A percentile compares a stretch with the other conserved stretches of the same genome.
These are phyloP conservation scores for Tenthredo distinguenda DNA, from an alignment of 2,888 invertebrate species.

Conservation along the genomic window DNA sequence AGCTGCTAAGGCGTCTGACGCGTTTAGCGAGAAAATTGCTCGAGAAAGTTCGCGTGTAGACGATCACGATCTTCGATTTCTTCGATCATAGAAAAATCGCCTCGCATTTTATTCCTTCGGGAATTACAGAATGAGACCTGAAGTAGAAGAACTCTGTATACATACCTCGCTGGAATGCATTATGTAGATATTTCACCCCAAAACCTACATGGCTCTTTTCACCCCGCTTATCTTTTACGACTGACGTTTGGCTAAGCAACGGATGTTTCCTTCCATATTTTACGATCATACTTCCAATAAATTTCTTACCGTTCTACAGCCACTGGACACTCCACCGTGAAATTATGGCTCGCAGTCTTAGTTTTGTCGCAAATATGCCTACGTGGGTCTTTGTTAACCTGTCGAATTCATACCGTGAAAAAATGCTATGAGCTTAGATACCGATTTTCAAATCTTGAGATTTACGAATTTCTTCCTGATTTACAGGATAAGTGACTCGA, in stretches of 20 bases:
- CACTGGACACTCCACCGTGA: background rate
- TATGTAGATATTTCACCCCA: background rate
- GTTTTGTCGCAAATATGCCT: background rate
- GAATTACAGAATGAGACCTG: background rate
- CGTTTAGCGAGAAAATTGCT: background rate
- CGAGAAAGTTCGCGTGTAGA: background rate
- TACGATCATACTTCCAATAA: constrained; percentile 46
- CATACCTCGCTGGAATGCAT: background rate
- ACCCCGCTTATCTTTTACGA: constrained; percentile 33
- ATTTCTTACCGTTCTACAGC: constrained; percentile 40
- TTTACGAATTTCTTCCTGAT: background rate
- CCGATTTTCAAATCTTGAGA: no score
- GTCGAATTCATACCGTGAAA: background rate
- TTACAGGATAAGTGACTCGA: background rate
- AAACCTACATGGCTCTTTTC: constrained; percentile 24
- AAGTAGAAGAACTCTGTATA: background rate
- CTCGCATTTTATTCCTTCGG: background rate
- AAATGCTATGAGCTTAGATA: background rate
- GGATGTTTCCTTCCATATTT: constrained; percentile 44
- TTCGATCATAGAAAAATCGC: background rate
- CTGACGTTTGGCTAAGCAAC: constrained; percentile 45
- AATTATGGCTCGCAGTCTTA: background rate
- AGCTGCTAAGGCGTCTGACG: background rate
- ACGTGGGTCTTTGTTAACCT: no score
- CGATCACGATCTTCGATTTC: background rate